Conservation (phyloP, 2,888 invertebrate species). For the Megalurothrips usitatus region DNA sequence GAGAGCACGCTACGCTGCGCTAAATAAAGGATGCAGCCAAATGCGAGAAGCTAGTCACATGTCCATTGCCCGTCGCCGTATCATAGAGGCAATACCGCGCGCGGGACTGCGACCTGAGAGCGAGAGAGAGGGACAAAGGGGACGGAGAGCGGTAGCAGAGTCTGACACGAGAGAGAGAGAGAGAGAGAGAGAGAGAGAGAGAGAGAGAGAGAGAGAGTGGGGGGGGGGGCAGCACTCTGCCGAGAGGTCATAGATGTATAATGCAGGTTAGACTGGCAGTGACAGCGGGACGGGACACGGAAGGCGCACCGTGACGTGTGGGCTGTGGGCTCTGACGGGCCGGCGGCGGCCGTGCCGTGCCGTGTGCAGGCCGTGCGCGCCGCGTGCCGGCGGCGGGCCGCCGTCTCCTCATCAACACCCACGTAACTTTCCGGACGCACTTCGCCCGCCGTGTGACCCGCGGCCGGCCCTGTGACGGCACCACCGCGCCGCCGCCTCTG, state of each 20-base stretch:
- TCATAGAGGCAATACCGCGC: neutral
- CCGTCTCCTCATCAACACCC: too few species aligned
- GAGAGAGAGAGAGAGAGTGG: too few species aligned
- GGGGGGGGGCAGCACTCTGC: neutral
- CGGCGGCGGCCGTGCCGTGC: too few species aligned
- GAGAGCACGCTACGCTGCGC: too few species aligned
- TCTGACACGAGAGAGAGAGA: neutral
- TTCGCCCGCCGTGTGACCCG: too few species aligned
- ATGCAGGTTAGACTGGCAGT: neutral
- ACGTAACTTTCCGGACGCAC: too few species aligned
- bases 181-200: neutral
- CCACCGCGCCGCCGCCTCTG: too few species aligned
- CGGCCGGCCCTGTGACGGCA: too few species aligned
- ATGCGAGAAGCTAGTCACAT: conserved; percentile 11
- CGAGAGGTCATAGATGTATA: neutral
- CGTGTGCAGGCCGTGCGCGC: too few species aligned
- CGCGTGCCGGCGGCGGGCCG: too few species aligned
- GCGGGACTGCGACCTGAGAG: neutral
- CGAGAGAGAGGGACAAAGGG: neutral
- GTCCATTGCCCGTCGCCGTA: neutral
- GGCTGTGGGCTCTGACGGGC: too few species aligned
- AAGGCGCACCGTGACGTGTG: too few species aligned
- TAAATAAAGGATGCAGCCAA: conserved; percentile 14
- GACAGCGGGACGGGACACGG: neutral
- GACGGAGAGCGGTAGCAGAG: neutral